phyloP scores from a whole-genome alignment of 2,888 invertebrate species.

The Lithophane leautieri region DNA sequence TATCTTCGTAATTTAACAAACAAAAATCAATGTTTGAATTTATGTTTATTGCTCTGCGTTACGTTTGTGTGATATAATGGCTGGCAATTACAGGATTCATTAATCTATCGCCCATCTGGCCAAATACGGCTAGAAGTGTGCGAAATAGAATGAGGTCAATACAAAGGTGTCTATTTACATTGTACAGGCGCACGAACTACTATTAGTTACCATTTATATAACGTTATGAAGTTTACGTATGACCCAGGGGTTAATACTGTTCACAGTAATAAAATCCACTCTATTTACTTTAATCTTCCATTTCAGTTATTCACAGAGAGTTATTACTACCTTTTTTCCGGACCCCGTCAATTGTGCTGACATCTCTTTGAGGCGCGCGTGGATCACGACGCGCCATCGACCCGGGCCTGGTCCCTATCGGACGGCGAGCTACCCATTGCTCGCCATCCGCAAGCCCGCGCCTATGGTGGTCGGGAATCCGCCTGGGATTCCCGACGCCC shows the following conservation, averaged over 20 bases:
- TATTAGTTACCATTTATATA: not conserved
- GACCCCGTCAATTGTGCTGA: too few relatives aligned
- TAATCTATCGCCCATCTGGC: constrained; percentile 13
- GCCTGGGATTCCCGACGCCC: too few relatives aligned
- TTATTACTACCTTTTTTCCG: constrained; percentile 1
- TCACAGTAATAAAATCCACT: constrained; percentile 25
- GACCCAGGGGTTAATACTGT: constrained; percentile 3
- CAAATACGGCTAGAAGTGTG: constrained; percentile 21
- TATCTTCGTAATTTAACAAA: constrained; percentile 35
- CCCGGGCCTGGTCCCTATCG: too few relatives aligned
- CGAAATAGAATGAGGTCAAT: constrained; percentile 14
- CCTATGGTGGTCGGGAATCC: too few relatives aligned
- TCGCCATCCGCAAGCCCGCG: too few relatives aligned
- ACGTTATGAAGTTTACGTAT: constrained; percentile 7
- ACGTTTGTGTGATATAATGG: constrained; percentile 11
- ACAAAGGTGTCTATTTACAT: not conserved
- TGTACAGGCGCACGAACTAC: not conserved
- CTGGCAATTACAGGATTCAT: constrained; percentile 19
- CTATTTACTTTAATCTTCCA: constrained; percentile 10
- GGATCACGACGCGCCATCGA: too few relatives aligned
- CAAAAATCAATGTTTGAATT: constrained; percentile 38
- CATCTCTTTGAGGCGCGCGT: too few relatives aligned
- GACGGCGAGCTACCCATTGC: too few relatives aligned
- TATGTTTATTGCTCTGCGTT: constrained; percentile 21
- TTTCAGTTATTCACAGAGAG: constrained; percentile 10